Percentiles rank a stretch among this genome's conserved stretches.
These are phyloP conservation scores for Epizoanthus stellaris DNA, from an alignment of 92 coral and sea anemone species.

Conservation along the genomic window DNA sequence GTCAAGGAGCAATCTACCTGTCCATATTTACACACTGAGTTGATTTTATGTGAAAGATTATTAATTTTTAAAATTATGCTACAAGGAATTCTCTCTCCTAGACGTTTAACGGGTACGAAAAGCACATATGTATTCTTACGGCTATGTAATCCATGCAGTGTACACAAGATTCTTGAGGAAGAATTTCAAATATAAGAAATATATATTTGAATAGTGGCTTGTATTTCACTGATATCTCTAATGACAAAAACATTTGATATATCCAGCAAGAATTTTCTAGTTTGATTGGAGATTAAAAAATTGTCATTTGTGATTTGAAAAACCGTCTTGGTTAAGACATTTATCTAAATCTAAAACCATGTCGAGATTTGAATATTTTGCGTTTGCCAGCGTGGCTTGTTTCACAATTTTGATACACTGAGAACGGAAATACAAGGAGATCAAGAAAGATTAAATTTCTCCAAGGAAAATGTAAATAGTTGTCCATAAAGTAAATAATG, in stretches of 20 bases:
- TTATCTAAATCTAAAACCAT: background rate
- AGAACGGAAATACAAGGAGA: background rate
- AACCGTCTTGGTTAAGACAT: background rate
- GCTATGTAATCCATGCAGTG: background rate
- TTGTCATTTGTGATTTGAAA: background rate
- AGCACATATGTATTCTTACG: background rate
- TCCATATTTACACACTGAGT: background rate
- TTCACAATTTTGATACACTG: background rate
- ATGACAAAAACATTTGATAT: too few relatives aligned
- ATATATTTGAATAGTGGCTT: too few relatives aligned
- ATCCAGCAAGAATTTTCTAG: background rate
- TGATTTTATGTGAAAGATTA: background rate
- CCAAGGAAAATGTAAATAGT: background rate
- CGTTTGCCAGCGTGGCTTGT: background rate
- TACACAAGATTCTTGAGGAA: too few relatives aligned
- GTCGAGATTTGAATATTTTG: background rate
- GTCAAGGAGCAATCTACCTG: background rate
- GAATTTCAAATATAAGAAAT: too few relatives aligned
- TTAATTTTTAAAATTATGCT: background rate
- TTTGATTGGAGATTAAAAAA: background rate
- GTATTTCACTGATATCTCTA: too few relatives aligned
- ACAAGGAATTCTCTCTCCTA: background rate
- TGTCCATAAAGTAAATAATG: background rate
- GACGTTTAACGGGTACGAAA: background rate
- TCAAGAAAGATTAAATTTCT: slow-evolving; percentile 4